Percentiles rank a stretch among this genome's conserved stretches.
Evolutionary conservation across 1,140 invertebrate species (phyloP).

Genomic region (Sitobion miscanthi): DNA sequence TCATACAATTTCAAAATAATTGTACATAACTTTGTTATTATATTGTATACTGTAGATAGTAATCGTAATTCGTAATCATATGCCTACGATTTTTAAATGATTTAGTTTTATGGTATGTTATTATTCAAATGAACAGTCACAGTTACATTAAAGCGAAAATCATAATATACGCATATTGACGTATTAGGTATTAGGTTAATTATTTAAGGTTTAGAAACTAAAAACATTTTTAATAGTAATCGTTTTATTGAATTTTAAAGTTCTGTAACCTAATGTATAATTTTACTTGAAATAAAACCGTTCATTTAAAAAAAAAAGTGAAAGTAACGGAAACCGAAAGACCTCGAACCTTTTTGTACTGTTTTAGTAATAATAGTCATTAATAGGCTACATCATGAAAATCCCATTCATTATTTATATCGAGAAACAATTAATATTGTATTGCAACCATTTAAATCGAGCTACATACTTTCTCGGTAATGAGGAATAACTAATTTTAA

Average conservation of each 20-base stretch:
- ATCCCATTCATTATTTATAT: not conserved
- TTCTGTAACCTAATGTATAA: not conserved
- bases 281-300: not conserved
- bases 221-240: not conserved
- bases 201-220: not conserved
- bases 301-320: constrained; percentile 22
- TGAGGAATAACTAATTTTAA: not conserved
- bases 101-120: not conserved
- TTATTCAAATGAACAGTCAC: not conserved
- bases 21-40: not conserved
- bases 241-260: not conserved
- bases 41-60: not conserved
- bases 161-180: not conserved
- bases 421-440: not conserved
- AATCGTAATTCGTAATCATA: not conserved
- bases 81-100: not conserved
- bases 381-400: not conserved
- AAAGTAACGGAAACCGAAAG: not conserved
- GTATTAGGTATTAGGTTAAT: too few species aligned
- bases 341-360: not conserved
- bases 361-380: not conserved
- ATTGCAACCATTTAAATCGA: not conserved
- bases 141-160: not conserved
- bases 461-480: not conserved
- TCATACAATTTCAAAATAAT: not conserved